These are phyloP conservation scores for Tethya wilhelma DNA, from an alignment of 37 sponge, comb jelly and placozoan genomes.

Conservation along the genomic window DNA sequence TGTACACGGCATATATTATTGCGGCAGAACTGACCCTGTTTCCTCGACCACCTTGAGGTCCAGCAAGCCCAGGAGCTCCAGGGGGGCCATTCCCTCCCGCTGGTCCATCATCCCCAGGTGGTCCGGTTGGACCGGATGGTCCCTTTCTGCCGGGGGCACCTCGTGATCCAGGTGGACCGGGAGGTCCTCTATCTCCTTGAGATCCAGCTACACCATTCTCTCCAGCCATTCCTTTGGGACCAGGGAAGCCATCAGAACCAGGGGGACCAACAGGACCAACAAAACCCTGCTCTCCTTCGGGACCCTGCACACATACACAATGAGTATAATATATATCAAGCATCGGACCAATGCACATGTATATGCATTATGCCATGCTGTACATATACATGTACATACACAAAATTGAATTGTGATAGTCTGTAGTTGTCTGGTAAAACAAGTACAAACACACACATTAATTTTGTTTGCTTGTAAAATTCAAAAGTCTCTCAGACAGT, in stretches of 20 bases:
- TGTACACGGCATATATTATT: neutral
- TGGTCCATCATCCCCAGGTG: conserved; percentile 43
- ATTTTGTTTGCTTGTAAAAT: no score
- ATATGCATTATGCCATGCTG: no score
- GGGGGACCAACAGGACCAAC: conserved; percentile 62
- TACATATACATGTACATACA: neutral
- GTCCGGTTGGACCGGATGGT: conserved; percentile 28
- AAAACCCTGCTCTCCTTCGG: conserved; percentile 69
- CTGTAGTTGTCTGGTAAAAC: no score
- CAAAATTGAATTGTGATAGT: no score
- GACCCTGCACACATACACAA: conserved; percentile 70
- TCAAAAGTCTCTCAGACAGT: no score
- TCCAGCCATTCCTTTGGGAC: conserved; percentile 59
- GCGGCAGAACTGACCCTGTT: conserved; percentile 18
- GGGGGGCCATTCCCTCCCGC: conserved; percentile 25
- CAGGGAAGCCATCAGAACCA: conserved; percentile 63
- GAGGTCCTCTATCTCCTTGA: conserved; percentile 47
- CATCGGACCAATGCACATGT: no score
- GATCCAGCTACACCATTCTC: conserved; percentile 56
- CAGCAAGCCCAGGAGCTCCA: conserved; percentile 49
- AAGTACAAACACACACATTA: no score
- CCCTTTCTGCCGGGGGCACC: conserved; percentile 53
- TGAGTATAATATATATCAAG: neutral
- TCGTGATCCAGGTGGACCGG: conserved; percentile 31
- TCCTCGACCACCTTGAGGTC: conserved; percentile 48